Conservation (phyloP, 2,888 invertebrate genomes). For the Drosophila kuntzei region DNA sequence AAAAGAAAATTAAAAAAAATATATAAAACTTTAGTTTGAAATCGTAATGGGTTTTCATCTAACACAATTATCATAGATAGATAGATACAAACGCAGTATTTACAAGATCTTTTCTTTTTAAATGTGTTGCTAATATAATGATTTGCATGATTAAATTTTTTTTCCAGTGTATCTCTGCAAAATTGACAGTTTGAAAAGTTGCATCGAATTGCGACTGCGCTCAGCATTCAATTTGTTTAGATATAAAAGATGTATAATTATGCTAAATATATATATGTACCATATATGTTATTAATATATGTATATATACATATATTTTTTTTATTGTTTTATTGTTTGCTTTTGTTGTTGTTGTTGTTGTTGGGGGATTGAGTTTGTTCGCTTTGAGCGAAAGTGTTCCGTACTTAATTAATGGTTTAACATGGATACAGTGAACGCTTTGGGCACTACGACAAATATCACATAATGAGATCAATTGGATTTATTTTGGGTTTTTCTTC, state of each 20-base stretch:
- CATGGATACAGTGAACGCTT: slow-evolving; percentile 73
- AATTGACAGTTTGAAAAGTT: slow-evolving; percentile 59
- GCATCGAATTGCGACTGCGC: slow-evolving; percentile 28
- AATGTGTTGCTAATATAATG: slow-evolving; percentile 32
- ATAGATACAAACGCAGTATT: slow-evolving; percentile 58
- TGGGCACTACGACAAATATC: slow-evolving; percentile 82
- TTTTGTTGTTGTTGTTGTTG: slow-evolving; percentile 2
- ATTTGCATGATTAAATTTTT: slow-evolving; percentile 20
- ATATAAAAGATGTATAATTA: slow-evolving; percentile 20
- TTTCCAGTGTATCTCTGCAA: slow-evolving; percentile 11
- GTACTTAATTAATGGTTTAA: slow-evolving; percentile 63
- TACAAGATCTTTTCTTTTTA: slow-evolving; percentile 54
- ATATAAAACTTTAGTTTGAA: slow-evolving; percentile 10
- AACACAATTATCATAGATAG: slow-evolving; percentile 35
- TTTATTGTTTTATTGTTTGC: slow-evolving; percentile 21
- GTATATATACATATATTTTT: slow-evolving; percentile 5
- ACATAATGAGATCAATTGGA: slow-evolving; percentile 83
- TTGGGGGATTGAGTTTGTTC: slow-evolving; percentile 38
- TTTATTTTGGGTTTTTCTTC: slow-evolving; percentile 49
- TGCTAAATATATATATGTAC: slow-evolving; percentile 16
- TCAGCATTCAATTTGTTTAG: slow-evolving; percentile 21
- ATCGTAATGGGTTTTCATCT: slow-evolving; percentile 27
- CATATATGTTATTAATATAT: background rate
- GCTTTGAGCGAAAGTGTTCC: slow-evolving; percentile 54
- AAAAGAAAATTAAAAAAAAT: slow-evolving; percentile 19